These are phyloP conservation scores for Rhinoderma darwinii DNA, from an alignment of 2,113 vertebrate species.

Conservation along the genomic window DNA sequence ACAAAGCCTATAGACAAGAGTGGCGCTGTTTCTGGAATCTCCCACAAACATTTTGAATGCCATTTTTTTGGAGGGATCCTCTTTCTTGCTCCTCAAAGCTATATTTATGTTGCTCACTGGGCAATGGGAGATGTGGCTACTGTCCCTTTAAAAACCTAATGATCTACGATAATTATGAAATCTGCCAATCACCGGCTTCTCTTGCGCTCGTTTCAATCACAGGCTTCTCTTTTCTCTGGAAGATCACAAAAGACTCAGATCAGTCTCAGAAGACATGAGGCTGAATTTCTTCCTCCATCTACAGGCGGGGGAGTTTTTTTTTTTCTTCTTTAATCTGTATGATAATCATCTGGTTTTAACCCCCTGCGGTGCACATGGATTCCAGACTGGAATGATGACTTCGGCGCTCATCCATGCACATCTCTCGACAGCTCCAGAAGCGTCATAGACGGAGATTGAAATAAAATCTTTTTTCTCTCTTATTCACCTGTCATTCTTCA, in stretches of 20 bases:
- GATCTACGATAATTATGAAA: background rate
- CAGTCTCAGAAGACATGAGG: conserved; percentile 23
- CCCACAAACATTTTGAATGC: background rate
- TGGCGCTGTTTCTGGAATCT: background rate
- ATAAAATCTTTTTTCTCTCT: conserved; percentile 15
- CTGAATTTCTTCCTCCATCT: background rate
- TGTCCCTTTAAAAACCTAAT: conserved; percentile 15
- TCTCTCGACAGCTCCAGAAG: background rate
- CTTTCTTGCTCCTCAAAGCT: background rate
- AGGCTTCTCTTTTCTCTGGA: background rate
- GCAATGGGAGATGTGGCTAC: background rate
- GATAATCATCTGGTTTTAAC: conserved; percentile 41
- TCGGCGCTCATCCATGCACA: background rate
- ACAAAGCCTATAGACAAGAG: background rate
- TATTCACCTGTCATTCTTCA: conserved; percentile 32
- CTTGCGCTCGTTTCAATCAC: background rate
- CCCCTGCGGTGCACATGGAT: conserved; percentile 17
- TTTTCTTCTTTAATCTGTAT: conserved; percentile 39
- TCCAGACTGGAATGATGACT: background rate
- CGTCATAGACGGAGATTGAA: background rate
- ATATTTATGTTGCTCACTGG: background rate
- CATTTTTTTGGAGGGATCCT: background rate
- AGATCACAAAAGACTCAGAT: conserved; percentile 19
- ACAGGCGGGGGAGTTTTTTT: background rate
- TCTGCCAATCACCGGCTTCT: conserved; percentile 25